phyloP scores from a whole-genome alignment of 53 echinoderm and acorn worm species.

The Arbacia lixula region DNA sequence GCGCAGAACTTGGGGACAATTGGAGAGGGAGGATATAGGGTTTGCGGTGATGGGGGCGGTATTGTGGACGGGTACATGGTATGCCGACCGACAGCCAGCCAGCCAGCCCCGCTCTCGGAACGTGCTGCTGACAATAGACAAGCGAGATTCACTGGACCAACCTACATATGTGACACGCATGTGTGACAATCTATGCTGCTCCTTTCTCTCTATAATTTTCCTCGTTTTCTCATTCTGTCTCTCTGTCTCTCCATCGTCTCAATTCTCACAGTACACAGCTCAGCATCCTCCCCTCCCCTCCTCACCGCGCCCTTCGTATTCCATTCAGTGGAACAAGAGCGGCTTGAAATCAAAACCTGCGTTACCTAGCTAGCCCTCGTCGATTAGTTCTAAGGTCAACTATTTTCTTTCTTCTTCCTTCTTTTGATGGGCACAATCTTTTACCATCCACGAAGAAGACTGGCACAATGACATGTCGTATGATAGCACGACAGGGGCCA shows the following conservation, averaged over 20 bases:
- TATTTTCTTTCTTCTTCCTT: neutral
- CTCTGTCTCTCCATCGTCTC: slow-evolving; percentile 6
- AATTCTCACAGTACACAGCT: too few species aligned
- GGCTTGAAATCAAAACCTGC: slow-evolving; percentile 41
- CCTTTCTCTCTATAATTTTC: slow-evolving; percentile 3
- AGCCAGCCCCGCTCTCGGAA: slow-evolving; percentile 5
- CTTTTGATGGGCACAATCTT: too few species aligned
- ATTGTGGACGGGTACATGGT: slow-evolving; percentile 8
- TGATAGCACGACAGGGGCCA: too few species aligned
- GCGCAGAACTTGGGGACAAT: too few species aligned
- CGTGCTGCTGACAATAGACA: slow-evolving; percentile 30
- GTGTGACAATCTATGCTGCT: slow-evolving; percentile 14
- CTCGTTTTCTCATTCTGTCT: slow-evolving; percentile 3
- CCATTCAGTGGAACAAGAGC: neutral
- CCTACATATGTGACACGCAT: slow-evolving; percentile 44
- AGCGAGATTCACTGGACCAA: neutral
- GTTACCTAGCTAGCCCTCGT: neutral
- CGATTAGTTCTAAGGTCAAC: slow-evolving; percentile 16
- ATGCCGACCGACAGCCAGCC: neutral
- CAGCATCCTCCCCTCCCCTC: slow-evolving; percentile 19
- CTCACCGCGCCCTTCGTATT: slow-evolving; percentile 9
- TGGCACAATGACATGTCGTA: too few species aligned
- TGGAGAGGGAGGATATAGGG: neutral
- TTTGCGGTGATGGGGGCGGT: slow-evolving; percentile 10
- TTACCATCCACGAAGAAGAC: too few species aligned